These are phyloP conservation scores for Octodon degus DNA, from an alignment of 2,113 vertebrate species.

Conservation along the genomic window DNA sequence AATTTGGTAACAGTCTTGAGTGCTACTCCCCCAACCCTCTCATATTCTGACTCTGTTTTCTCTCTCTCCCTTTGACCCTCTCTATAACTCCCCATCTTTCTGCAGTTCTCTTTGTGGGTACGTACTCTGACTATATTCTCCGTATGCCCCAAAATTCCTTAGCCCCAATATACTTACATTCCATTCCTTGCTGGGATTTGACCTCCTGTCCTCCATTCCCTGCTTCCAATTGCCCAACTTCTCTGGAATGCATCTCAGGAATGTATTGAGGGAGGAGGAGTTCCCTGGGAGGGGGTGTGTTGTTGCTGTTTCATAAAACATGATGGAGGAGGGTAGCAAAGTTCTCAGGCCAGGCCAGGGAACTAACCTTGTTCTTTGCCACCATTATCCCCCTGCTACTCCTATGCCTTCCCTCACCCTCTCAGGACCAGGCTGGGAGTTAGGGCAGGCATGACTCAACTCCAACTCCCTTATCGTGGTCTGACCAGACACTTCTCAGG, in stretches of 20 bases:
- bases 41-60: slow-evolving; percentile 60
- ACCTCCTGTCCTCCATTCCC: slow-evolving; percentile 73
- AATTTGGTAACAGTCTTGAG: slow-evolving; percentile 82
- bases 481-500: slow-evolving; percentile 73
- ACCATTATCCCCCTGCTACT: neutral
- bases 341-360: slow-evolving; percentile 29
- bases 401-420: neutral
- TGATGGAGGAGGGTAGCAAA: slow-evolving; percentile 16
- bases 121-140: slow-evolving; percentile 46
- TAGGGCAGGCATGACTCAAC: slow-evolving; percentile 75
- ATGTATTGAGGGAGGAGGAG: slow-evolving; percentile 80
- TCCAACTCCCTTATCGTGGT: slow-evolving; percentile 79
- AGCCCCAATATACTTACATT: slow-evolving; percentile 69
- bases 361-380: slow-evolving; percentile 4
- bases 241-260: slow-evolving; percentile 88
- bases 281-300: slow-evolving; percentile 57
- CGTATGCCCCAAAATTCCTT: slow-evolving; percentile 68
- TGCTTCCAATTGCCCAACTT: slow-evolving; percentile 79
- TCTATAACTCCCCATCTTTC: slow-evolving; percentile 12
- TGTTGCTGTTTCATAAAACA: slow-evolving; percentile 58
- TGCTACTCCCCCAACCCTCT: slow-evolving; percentile 73
- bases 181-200: slow-evolving; percentile 83
- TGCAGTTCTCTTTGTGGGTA: slow-evolving; percentile 33
- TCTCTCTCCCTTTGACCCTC: slow-evolving; percentile 12
- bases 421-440: slow-evolving; percentile 3